Percentiles rank a stretch among this genome's conserved stretches.
phyloP scores from a whole-genome alignment of 2,888 invertebrate species.

The Laothoe populi region DNA sequence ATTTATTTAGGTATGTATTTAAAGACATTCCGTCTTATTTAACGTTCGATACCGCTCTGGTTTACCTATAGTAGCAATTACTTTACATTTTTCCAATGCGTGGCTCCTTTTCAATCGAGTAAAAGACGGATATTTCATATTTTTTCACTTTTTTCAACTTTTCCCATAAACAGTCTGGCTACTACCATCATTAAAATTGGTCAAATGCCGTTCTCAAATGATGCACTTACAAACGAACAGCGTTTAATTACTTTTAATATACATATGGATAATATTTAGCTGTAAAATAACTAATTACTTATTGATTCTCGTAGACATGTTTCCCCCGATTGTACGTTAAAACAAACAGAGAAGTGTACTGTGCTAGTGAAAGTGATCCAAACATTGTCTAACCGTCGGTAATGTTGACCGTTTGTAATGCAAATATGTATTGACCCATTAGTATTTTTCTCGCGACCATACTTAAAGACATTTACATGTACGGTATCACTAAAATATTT shows the following conservation, averaged over 20 bases:
- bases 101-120: no score
- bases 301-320: neutral
- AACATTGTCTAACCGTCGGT: slow-evolving; percentile 42
- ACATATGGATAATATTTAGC: no score
- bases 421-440: slow-evolving; percentile 31
- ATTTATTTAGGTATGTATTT: neutral
- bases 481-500: neutral
- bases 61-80: no score
- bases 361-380: slow-evolving; percentile 58
- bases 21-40: neutral
- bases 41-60: no score
- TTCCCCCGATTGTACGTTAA: slow-evolving; percentile 23
- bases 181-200: no score
- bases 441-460: neutral
- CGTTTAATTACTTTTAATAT: no score
- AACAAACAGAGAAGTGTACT: slow-evolving; percentile 45
- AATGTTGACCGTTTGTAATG: slow-evolving; percentile 33
- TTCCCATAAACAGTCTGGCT: no score
- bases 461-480: neutral
- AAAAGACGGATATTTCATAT: no score
- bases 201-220: no score
- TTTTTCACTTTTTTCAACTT: no score
- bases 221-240: no score
- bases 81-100: no score
- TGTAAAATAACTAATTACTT: neutral